phyloP scores from a whole-genome alignment of 2,888 invertebrate genomes.

The Exephanes ischioxanthus region DNA sequence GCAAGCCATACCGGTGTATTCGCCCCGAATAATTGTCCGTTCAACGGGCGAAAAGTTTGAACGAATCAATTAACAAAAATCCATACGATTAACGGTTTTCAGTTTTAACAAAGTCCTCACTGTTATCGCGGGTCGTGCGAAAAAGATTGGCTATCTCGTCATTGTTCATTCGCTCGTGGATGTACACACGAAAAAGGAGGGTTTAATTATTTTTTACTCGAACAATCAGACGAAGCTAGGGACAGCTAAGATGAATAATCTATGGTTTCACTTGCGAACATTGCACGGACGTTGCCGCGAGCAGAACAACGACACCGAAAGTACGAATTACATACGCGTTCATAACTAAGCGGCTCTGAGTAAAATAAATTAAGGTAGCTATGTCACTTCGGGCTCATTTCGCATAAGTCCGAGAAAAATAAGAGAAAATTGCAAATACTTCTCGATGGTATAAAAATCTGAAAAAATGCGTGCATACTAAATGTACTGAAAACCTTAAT shows the following conservation, averaged over 20 bases:
- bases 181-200: not conserved
- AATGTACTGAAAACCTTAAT: too few relatives aligned
- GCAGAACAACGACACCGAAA: too few relatives aligned
- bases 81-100: not conserved
- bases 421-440: too few relatives aligned
- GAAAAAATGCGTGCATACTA: too few relatives aligned
- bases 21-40: not conserved
- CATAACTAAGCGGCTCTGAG: not conserved
- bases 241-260: too few relatives aligned
- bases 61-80: not conserved
- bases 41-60: constrained; percentile 2
- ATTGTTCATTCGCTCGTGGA: not conserved
- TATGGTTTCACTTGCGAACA: too few relatives aligned
- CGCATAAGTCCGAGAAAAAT: too few relatives aligned
- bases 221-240: not conserved
- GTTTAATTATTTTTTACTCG: not conserved
- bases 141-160: not conserved
- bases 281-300: too few relatives aligned
- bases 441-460: too few relatives aligned
- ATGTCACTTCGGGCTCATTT: too few relatives aligned
- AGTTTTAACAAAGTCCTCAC: not conserved
- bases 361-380: too few relatives aligned
- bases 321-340: too few relatives aligned
- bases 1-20: constrained; percentile 9
- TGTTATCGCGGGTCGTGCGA: not conserved